phyloP scores from a whole-genome alignment of 1,140 invertebrate species.

The Conopomorpha cramerella region DNA sequence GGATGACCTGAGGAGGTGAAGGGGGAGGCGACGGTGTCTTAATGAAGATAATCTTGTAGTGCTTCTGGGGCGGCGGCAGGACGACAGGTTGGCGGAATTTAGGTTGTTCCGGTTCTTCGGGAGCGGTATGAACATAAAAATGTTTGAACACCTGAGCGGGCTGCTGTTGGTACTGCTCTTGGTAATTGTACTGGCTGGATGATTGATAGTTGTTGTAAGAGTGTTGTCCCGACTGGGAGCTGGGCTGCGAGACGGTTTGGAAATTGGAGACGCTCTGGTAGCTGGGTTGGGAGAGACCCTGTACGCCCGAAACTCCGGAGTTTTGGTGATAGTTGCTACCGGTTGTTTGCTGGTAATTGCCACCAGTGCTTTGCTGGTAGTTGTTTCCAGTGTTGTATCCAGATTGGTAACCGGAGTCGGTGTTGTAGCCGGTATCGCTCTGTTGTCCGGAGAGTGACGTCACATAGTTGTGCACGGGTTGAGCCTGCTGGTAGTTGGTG shows the following conservation, averaged over 20 bases:
- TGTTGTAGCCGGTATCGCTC: not conserved
- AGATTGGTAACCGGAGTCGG: not conserved
- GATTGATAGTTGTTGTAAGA: conserved; percentile 25
- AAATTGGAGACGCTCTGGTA: not conserved
- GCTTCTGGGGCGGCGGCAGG: conserved; percentile 61
- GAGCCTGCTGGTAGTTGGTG: not conserved
- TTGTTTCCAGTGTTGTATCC: not conserved
- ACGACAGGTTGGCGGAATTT: conserved; percentile 26
- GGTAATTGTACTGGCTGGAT: conserved; percentile 15
- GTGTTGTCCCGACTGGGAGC: conserved; percentile 6
- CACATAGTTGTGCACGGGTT: not conserved
- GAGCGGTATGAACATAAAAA: conserved; percentile 44
- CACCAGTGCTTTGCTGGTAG: not conserved
- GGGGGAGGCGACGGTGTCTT: conserved; percentile 68
- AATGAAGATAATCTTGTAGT: conserved; percentile 81
- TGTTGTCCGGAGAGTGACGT: not conserved
- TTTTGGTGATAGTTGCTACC: not conserved
- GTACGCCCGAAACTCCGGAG: not conserved
- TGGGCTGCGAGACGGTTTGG: not conserved
- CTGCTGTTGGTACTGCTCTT: conserved; percentile 23
- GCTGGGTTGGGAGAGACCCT: not conserved
- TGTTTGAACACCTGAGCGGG: conserved; percentile 42
- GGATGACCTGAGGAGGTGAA: conserved; percentile 26
- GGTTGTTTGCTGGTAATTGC: not conserved
- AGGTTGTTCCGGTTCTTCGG: conserved; percentile 32